Conservation (phyloP, 1,140 invertebrate genomes). For the Drosophila willistoni region DNA sequence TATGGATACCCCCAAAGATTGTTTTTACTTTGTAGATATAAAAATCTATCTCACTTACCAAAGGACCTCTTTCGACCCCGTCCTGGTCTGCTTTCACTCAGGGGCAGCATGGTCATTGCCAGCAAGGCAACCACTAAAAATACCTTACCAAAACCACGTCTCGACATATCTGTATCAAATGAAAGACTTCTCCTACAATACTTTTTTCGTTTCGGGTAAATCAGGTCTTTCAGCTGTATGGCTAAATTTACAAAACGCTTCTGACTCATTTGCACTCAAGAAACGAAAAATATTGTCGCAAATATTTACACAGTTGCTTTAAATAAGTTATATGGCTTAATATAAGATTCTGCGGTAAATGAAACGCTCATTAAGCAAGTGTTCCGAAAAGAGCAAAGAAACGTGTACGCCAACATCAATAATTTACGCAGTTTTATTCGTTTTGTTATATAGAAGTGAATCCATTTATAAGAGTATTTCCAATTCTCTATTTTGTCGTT, state of each 20-base stretch:
- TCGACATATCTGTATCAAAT: slow-evolving; percentile 33
- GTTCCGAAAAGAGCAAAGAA: not conserved
- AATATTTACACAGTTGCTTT: slow-evolving; percentile 64
- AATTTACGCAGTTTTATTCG: not conserved
- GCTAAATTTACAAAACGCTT: not conserved
- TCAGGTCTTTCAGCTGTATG: slow-evolving; percentile 25
- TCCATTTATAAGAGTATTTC: no score
- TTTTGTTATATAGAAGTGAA: not conserved
- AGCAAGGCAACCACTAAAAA: slow-evolving; percentile 42
- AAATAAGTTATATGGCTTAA: slow-evolving; percentile 46
- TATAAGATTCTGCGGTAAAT: slow-evolving; percentile 50
- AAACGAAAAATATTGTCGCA: slow-evolving; percentile 47
- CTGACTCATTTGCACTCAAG: slow-evolving; percentile 33
- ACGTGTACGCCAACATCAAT: not conserved
- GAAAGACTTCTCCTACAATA: no score
- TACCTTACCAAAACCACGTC: slow-evolving; percentile 21
- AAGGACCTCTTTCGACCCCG: slow-evolving; percentile 52
- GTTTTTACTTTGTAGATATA: not conserved
- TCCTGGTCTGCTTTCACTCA: slow-evolving; percentile 40
- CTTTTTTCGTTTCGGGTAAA: slow-evolving; percentile 20
- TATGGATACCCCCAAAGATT: not conserved
- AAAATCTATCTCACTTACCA: slow-evolving; percentile 35
- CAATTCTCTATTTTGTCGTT: no score
- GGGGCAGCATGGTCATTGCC: slow-evolving; percentile 29
- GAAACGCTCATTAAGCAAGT: slow-evolving; percentile 38